Percentiles rank a stretch among this genome's conserved stretches.
phyloP scores from a whole-genome alignment of 35 echinoderm and acorn worm species.

The Acanthaster planci region DNA sequence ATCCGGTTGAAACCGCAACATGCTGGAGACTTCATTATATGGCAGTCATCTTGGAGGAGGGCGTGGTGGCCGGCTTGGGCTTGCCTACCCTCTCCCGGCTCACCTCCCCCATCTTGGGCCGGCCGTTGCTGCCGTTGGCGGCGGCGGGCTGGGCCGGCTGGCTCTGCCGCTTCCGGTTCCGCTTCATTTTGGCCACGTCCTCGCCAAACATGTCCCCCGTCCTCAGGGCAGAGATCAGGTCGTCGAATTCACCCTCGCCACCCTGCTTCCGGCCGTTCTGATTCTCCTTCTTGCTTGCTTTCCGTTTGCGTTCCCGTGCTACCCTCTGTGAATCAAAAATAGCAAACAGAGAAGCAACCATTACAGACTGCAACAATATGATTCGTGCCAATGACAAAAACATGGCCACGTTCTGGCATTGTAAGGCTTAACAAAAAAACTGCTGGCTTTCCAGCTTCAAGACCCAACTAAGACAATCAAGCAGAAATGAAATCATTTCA shows the following conservation, averaged over 20 bases:
- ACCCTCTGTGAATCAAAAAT: slow-evolving; percentile 50
- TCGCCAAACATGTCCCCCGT: slow-evolving; percentile 96
- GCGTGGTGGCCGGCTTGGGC: slow-evolving; percentile 36
- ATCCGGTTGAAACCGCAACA: too few species aligned
- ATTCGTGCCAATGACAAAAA: background rate
- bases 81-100: slow-evolving; percentile 47
- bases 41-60: slow-evolving; percentile 1
- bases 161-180: slow-evolving; percentile 44
- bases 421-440: too few species aligned
- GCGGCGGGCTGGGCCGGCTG: slow-evolving; percentile 47
- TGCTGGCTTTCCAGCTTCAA: too few species aligned
- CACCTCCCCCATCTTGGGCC: slow-evolving; percentile 39
- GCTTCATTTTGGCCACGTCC: slow-evolving; percentile 84
- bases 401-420: too few species aligned
- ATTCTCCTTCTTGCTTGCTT: slow-evolving; percentile 16
- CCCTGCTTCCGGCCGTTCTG: slow-evolving; percentile 38
- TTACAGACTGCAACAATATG: background rate
- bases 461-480: too few species aligned
- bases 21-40: background rate
- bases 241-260: slow-evolving; percentile 93
- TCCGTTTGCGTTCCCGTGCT: slow-evolving; percentile 54
- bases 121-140: slow-evolving; percentile 44
- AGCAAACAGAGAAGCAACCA: background rate
- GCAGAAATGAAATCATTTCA: too few species aligned
- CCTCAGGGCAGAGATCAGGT: slow-evolving; percentile 93